phyloP scores from a whole-genome alignment of 2,888 invertebrate species.

The Celastrina argiolus region DNA sequence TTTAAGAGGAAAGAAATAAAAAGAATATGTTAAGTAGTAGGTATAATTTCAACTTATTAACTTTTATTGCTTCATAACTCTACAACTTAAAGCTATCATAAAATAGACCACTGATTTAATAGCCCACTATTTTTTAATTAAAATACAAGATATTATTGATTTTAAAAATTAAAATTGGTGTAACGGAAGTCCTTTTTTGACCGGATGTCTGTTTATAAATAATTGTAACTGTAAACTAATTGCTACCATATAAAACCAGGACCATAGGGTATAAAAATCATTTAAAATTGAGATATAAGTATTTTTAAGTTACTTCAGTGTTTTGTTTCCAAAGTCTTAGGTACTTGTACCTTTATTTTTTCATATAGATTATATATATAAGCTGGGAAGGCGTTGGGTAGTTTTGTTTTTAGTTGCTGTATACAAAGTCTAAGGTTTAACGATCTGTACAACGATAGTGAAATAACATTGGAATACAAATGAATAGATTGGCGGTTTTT shows the following conservation, averaged over 20 bases:
- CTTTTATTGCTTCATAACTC: background rate
- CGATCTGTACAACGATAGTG: background rate
- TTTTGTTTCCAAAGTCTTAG: background rate
- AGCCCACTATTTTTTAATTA: background rate
- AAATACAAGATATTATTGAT: background rate
- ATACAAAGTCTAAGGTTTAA: too few species aligned
- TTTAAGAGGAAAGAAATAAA: too few species aligned
- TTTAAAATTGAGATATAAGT: background rate
- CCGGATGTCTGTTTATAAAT: background rate
- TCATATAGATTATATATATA: background rate
- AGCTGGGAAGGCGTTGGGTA: background rate
- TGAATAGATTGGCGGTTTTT: slow-evolving; percentile 7
- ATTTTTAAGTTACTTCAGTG: background rate
- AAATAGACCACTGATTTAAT: background rate
- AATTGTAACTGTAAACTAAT: background rate
- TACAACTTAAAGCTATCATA: background rate
- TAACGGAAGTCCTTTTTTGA: background rate
- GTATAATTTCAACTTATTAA: background rate
- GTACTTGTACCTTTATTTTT: too few species aligned
- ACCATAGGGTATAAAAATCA: background rate
- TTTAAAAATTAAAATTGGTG: too few species aligned
- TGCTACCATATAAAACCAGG: background rate
- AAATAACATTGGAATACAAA: slow-evolving; percentile 11
- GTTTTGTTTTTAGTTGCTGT: too few species aligned
- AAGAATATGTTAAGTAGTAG: too few species aligned